Conservation (phyloP, 2,113 vertebrate genomes). For the Bujurquina vittata region DNA sequence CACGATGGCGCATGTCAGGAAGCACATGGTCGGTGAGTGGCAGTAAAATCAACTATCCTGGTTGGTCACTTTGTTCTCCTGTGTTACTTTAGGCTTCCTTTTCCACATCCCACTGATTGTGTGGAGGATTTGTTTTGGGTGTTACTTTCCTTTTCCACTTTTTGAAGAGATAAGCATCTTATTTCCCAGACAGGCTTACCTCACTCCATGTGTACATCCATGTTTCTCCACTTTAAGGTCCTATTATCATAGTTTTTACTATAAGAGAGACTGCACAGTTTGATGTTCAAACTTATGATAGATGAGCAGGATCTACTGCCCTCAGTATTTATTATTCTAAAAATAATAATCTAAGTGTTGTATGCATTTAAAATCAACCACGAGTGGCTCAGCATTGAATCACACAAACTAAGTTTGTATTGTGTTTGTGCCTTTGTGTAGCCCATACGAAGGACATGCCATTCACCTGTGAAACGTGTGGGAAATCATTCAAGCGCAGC, state of each 20-base stretch:
- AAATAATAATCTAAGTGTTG: neutral
- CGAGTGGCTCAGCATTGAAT: slow-evolving; percentile 6
- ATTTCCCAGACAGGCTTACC: slow-evolving; percentile 14
- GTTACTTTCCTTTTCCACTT: slow-evolving; percentile 54
- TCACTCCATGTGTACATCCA: neutral
- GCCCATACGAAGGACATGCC: slow-evolving; percentile 99
- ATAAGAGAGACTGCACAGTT: neutral
- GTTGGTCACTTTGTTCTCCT: neutral
- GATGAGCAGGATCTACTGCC: neutral
- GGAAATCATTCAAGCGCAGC: slow-evolving; percentile 98
- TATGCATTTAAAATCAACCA: neutral
- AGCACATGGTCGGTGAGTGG: slow-evolving; percentile 98
- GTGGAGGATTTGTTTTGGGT: slow-evolving; percentile 50
- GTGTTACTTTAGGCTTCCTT: slow-evolving; percentile 32
- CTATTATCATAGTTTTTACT: neutral
- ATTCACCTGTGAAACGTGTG: slow-evolving; percentile 96
- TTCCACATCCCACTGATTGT: slow-evolving; percentile 35
- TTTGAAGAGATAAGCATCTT: slow-evolving; percentile 53
- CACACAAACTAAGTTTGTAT: slow-evolving; percentile 4
- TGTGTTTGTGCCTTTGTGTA: slow-evolving; percentile 57
- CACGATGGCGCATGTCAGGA: slow-evolving; percentile 97
- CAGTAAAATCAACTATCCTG: neutral
- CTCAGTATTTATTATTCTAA: neutral
- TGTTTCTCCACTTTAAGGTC: neutral
- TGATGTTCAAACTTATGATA: neutral